A percentile compares a stretch with the other conserved stretches of the same genome.
phyloP scores from a whole-genome alignment of 2,888 invertebrate genomes.

The Colletes collaris region DNA sequence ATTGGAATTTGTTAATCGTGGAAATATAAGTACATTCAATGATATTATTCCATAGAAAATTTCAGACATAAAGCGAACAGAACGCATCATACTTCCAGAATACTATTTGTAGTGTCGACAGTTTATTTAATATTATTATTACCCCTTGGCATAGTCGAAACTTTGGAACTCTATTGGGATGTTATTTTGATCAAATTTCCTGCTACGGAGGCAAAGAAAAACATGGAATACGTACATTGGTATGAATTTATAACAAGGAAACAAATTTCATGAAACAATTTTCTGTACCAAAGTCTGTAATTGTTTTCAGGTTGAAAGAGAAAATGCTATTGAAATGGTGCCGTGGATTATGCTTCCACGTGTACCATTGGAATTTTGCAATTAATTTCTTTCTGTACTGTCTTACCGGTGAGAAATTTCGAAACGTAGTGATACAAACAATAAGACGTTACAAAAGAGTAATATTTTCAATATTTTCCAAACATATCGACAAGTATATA shows the following conservation, averaged over 20 bases:
- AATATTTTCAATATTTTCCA: conserved; percentile 47
- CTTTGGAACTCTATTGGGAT: conserved; percentile 80
- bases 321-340: conserved; percentile 81
- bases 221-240: conserved; percentile 77
- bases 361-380: conserved; percentile 81
- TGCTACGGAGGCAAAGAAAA: conserved; percentile 54
- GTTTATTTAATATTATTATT: conserved; percentile 79
- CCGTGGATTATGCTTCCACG: conserved; percentile 79
- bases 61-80: conserved; percentile 65
- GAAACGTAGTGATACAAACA: conserved; percentile 68
- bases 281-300: conserved; percentile 1
- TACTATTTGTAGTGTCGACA: conserved; percentile 79
- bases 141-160: conserved; percentile 80
- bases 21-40: conserved; percentile 31
- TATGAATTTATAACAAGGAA: conserved; percentile 52
- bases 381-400: conserved; percentile 81
- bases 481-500: conserved; percentile 53
- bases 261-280: background rate
- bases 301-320: conserved; percentile 74
- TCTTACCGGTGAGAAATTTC: conserved; percentile 79
- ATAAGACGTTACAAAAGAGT: conserved; percentile 58
- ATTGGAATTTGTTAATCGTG: background rate
- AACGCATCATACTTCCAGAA: conserved; percentile 75
- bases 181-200: conserved; percentile 72
- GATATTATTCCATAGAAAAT: conserved; percentile 65